Conservation (phyloP, 2,113 vertebrate species). For the Nesoenas mayeri region DNA sequence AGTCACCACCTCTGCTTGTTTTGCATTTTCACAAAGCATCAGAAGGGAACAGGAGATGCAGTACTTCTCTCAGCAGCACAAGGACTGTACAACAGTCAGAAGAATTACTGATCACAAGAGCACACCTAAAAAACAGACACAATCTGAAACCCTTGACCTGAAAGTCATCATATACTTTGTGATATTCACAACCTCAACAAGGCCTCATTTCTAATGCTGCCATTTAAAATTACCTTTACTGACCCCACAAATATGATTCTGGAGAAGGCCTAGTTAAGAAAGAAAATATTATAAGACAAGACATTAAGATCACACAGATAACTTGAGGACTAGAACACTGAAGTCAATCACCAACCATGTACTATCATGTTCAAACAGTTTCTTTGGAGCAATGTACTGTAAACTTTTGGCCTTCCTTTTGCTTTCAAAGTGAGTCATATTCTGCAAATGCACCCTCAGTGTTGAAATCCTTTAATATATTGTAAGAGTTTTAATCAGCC, state of each 20-base stretch:
- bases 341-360: background rate
- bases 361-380: background rate
- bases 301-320: background rate
- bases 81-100: background rate
- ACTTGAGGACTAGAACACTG: background rate
- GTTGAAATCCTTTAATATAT: conserved; percentile 22
- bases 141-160: background rate
- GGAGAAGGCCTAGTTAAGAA: background rate
- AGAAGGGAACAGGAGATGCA: background rate
- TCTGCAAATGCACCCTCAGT: background rate
- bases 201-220: background rate
- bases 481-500: conserved; percentile 53
- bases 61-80: background rate
- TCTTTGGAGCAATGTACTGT: background rate
- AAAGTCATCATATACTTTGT: background rate
- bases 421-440: conserved; percentile 25
- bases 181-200: background rate
- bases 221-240: background rate
- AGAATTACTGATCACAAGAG: background rate
- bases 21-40: background rate
- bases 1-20: background rate
- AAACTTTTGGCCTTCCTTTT: background rate
- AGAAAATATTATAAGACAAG: background rate
- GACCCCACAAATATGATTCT: background rate
- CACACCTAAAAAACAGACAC: background rate